phyloP scores from a whole-genome alignment of 2,888 invertebrate genomes.

The Odontomyia ornata region DNA sequence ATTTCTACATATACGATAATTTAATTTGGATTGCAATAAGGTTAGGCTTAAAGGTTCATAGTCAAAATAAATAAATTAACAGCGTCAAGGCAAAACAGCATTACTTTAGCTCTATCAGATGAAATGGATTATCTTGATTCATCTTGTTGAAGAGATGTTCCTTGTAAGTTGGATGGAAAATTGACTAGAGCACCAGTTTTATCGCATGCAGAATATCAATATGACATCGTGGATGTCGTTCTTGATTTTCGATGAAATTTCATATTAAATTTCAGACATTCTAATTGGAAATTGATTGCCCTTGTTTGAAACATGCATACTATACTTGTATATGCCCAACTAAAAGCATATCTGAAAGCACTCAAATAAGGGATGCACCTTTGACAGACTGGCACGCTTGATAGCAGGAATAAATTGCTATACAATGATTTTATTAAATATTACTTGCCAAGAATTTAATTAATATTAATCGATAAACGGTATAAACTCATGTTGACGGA shows the following conservation, averaged over 20 bases:
- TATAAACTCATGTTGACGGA: too few relatives aligned
- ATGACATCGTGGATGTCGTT: not conserved
- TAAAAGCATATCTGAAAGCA: not conserved
- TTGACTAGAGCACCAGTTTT: too few relatives aligned
- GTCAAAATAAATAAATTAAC: too few relatives aligned
- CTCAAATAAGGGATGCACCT: not conserved
- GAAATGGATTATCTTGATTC: too few relatives aligned
- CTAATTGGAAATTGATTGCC: conserved; percentile 39
- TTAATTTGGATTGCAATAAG: too few relatives aligned
- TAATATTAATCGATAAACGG: too few relatives aligned
- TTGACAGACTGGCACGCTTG: not conserved
- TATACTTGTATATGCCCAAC: not conserved
- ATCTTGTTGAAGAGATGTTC: too few relatives aligned
- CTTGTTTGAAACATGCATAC: conserved; percentile 11
- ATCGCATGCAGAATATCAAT: not conserved
- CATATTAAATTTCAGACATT: conserved; percentile 27
- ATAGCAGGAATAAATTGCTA: not conserved
- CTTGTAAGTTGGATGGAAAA: too few relatives aligned
- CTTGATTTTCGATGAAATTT: conserved; percentile 16
- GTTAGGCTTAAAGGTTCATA: too few relatives aligned
- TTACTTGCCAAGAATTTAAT: not conserved
- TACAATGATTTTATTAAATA: not conserved
- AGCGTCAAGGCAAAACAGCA: too few relatives aligned
- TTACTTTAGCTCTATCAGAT: too few relatives aligned
- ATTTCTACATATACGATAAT: too few relatives aligned